Percentiles rank a stretch among this genome's conserved stretches.
phyloP scores from a whole-genome alignment of 1,140 invertebrate genomes.

The Melanaphis sacchari region DNA sequence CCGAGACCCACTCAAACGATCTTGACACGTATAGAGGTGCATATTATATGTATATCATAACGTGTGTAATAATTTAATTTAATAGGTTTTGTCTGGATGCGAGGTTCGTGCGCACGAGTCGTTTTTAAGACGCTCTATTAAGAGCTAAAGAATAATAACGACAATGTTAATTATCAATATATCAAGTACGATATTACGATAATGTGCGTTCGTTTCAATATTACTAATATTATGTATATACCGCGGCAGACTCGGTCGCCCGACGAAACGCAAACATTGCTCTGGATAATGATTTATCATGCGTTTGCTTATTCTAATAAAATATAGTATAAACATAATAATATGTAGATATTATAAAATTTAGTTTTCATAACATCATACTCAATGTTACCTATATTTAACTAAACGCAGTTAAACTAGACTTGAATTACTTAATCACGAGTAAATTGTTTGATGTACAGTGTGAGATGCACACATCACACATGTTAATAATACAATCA shows the following conservation, averaged over 20 bases:
- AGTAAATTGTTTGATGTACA: not conserved
- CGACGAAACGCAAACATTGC: not conserved
- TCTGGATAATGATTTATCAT: not conserved
- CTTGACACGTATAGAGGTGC: not conserved
- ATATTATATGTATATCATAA: not conserved
- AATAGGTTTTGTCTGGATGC: not conserved
- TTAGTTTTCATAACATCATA: not conserved
- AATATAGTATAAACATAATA: not conserved
- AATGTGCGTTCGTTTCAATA: not conserved
- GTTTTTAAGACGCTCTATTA: slow-evolving; percentile 5
- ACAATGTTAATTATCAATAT: not conserved
- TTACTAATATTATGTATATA: not conserved
- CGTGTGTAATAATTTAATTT: not conserved
- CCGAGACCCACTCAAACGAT: not conserved
- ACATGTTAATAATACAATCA: not conserved
- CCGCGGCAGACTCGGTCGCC: not conserved
- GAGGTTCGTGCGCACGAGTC: not conserved
- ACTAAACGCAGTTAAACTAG: no score
- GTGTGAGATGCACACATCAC: not conserved
- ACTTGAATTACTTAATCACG: not conserved
- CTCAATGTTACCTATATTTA: not conserved
- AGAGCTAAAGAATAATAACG: slow-evolving; percentile 16
- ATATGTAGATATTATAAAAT: not conserved
- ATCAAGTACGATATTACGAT: not conserved
- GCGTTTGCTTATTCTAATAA: not conserved